phyloP scores from a whole-genome alignment of 35 echinoderm and acorn worm genomes.

The Heliocidaris erythrogramma region DNA sequence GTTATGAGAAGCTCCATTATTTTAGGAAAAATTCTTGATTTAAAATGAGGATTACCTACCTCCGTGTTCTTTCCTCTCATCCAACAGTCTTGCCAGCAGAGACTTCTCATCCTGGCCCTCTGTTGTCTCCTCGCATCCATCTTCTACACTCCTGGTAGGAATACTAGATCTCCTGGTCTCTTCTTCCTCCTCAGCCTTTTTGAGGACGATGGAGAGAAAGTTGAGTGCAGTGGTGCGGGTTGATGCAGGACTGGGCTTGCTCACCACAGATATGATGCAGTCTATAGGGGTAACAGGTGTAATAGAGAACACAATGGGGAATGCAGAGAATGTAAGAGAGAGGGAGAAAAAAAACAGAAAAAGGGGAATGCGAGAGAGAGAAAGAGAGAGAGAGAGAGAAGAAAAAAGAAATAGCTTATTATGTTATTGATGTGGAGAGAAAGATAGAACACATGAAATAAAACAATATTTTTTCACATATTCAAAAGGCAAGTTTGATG shows the following conservation, averaged over 20 bases:
- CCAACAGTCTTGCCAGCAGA: not conserved
- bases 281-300: not conserved
- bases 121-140: not conserved
- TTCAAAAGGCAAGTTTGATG: too few relatives aligned
- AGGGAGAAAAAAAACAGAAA: too few relatives aligned
- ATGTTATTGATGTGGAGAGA: too few relatives aligned
- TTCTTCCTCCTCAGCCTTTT: slow-evolving; percentile 33
- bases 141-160: not conserved
- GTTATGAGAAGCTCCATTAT: too few relatives aligned
- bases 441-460: too few relatives aligned
- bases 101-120: slow-evolving; percentile 18
- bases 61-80: slow-evolving; percentile 6
- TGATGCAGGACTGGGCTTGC: slow-evolving; percentile 41
- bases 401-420: too few relatives aligned
- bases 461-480: too few relatives aligned
- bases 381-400: too few relatives aligned
- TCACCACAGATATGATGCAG: slow-evolving; percentile 27
- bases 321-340: not conserved
- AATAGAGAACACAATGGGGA: not conserved
- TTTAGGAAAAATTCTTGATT: too few relatives aligned
- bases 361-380: too few relatives aligned
- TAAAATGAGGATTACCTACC: not conserved
- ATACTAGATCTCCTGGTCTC: not conserved
- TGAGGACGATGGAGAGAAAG: slow-evolving; percentile 42
- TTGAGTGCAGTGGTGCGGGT: slow-evolving; percentile 66